Evolutionary conservation across 2,797 vertebrate genomes (phyloP).

Genomic region (Tauraco hartlaubi): DNA sequence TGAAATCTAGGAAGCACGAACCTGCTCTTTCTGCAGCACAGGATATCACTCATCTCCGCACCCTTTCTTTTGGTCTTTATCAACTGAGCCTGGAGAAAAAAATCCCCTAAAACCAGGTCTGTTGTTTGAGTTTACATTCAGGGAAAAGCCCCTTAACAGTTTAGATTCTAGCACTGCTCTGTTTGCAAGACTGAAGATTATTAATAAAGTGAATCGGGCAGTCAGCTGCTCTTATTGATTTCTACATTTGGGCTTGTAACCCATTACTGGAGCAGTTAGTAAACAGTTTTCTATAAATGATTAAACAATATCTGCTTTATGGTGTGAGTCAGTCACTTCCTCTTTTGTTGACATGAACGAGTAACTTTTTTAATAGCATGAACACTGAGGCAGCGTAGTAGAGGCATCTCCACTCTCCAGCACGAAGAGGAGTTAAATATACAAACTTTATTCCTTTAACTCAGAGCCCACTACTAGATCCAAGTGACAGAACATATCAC

Average conservation of each 20-base stretch:
- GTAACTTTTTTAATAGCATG: neutral
- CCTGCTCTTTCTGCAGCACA: neutral
- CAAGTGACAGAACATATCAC: neutral
- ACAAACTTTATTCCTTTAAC: neutral
- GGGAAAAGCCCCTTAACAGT: neutral
- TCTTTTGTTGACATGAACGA: neutral
- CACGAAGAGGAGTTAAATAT: neutral
- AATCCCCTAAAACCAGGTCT: neutral
- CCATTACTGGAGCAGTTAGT: neutral
- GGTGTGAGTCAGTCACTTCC: neutral
- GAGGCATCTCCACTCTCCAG: neutral
- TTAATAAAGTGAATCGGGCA: neutral
- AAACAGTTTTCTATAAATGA: neutral
- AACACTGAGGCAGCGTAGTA: neutral
- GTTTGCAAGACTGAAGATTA: neutral
- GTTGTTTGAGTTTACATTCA: neutral
- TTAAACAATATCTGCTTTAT: neutral
- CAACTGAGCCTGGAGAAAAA: neutral
- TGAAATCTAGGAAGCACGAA: neutral
- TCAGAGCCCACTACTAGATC: neutral
- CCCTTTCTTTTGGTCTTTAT: neutral
- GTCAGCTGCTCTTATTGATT: neutral
- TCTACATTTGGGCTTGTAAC: neutral
- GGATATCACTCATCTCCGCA: neutral
- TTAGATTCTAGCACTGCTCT: neutral